Evolutionary conservation across 2,888 invertebrate genomes (phyloP), one percentile per base, ranked within the genome.

Genomic region (Polyommatus icarus): DNA sequence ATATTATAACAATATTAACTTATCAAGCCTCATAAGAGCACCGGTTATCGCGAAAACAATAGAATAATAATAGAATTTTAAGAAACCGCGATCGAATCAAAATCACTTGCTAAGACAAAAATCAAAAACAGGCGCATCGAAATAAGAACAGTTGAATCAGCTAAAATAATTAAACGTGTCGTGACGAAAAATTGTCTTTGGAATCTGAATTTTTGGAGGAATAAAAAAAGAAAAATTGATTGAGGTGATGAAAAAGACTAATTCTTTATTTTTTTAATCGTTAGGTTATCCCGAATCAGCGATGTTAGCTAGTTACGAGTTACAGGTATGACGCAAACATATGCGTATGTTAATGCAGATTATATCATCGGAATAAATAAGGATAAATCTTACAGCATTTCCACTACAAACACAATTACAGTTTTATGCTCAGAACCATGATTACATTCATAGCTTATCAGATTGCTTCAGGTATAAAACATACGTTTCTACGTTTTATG

Each of bases 391-490:
- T 67, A 67, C 67, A 29, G 29, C 29, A 72, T 72, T 72, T 40
- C 72, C 20, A 72, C 8, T 72, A 36, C 40, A 72, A 40, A 40
- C 12, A 72, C 18, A 40, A n/a, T 36, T 72, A 40, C 72, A 36
- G 6, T 40, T 72, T 72, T 40, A 40, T 72, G 72, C 40, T 40
- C n/a, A 7, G n/a, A 67, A 67, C 29, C 5, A 40, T 40, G 40
- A 72, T 40, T 36, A 72, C 18, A 72, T 40, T 20, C 10, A n/a
- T 40, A 72, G 40, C 72, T 72, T 72, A 72, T 72, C 72, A 40
- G 72, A 72, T 3, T 72, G 20, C 15, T 72, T 40, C 72, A 40
- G 72, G 40, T n/a, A n/a, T 40, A 20, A 40, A 72, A 40, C 40
- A 40, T 72, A 40, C 71, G 6, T 40, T 36, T 10, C 61, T 61